Base-by-base conservation (phyloP, 2,888 invertebrate species). In the Trissoscelio sp. region DNA sequence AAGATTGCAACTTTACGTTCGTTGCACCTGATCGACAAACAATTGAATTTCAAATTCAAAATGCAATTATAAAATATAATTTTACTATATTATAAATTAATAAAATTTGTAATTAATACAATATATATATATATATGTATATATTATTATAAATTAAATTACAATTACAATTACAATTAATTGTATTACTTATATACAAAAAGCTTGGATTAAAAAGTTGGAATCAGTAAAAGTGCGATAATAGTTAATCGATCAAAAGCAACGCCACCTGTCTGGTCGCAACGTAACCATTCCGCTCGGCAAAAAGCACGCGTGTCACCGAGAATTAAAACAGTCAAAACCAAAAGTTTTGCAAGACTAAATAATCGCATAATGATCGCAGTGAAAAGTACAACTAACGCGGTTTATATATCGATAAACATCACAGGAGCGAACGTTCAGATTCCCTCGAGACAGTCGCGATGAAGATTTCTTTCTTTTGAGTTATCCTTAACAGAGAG, bases 351-450 rank as follows among this genome's bases (percentile, higher is more conserved):
- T 53, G 60, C 72, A 60, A 72, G 42, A 53, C 12, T 48, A 72
- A 53, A 42, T n/a, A 62, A 24, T 22, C 18, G 18, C n/a, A 44
- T 39, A 70, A 42, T 37, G 66, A 70, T 34, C 55, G 58, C 46
- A 67, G 51, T 28, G 12, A 66, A 37, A 58, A 57, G 48, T 74
- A 67, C 44, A 75, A 67, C 51, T 58, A 75, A 51, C 58, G 51
- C 44, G 28, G 28, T 5, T 28, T 6, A 28, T 42, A 58, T 75
- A 64, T 44, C 60, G 46, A 51, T 77, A 70, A 77, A 72, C 72
- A 77, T 81, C 77, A 75, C 77, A 81, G 72, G 51, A 72, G 81
- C 57, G 69, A 74, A 80, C 66, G 46, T 70, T 75, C 31, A 46
- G 28, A 66, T 81, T 60, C 22, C 20, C 58, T 51, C 18, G 42